phyloP scores from a whole-genome alignment of 2,113 vertebrate species.

The Hoplias malabaricus region DNA sequence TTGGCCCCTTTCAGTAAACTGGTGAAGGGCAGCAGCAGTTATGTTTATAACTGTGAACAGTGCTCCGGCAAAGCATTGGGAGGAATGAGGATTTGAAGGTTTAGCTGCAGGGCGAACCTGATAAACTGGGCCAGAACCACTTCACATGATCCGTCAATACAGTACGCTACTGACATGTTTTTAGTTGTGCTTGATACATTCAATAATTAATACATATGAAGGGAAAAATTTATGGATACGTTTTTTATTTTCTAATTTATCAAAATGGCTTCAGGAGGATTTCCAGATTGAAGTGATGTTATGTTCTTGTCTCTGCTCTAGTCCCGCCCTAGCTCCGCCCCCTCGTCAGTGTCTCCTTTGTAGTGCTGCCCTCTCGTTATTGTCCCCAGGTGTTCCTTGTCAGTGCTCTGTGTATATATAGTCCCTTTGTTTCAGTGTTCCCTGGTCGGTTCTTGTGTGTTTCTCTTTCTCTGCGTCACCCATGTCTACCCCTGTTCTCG shows the following conservation, averaged over 20 bases:
- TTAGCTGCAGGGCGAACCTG: not conserved
- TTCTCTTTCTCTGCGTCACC: no score
- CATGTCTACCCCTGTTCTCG: no score
- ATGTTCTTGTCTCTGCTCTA: no score
- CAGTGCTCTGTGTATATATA: no score
- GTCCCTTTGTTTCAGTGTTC: no score
- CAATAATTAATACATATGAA: not conserved
- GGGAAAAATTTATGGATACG: not conserved
- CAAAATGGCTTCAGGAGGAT: not conserved
- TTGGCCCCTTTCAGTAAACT: not conserved
- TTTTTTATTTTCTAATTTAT: not conserved
- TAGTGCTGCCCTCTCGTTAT: no score
- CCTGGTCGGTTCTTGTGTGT: no score
- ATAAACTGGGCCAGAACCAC: not conserved
- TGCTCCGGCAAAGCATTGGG: not conserved
- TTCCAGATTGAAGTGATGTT: no score
- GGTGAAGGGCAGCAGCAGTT: not conserved
- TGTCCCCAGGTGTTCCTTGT: no score
- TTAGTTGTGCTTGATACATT: not conserved
- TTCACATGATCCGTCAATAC: not conserved
- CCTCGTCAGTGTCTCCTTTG: no score
- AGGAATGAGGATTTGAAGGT: not conserved
- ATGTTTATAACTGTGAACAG: not conserved
- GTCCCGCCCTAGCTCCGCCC: no score
- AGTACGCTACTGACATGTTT: not conserved